Base-by-base conservation (phyloP, 2,888 invertebrate genomes). In the Thecophora atra region DNA sequence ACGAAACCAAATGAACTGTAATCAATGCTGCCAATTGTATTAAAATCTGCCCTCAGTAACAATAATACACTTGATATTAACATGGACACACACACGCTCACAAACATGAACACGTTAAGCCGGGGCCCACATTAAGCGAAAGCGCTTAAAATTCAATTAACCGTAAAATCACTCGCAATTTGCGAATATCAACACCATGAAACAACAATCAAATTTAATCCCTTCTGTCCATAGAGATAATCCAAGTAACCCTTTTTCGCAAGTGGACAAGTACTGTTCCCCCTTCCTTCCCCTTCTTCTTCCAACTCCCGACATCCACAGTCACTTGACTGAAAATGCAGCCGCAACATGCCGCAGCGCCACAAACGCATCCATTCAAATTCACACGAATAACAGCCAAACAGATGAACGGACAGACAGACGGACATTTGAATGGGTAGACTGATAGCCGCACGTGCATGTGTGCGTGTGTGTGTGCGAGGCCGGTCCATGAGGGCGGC, bases 81-180 rank as follows among this genome's bases (percentile, higher is more conserved):
- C 17, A 30, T 47, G 13, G 8, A 1, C 64, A 44, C 24, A 5
- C 26, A 17, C 11, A 65, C 3, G 17, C 13, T 13, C n/a, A n/a
- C 28, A 65, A 6, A 24, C 44, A n/a, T 15, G 21, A 19, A 15
- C 24, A 44, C 44, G 6, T 7, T 7, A 42, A 24, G 2, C 64
- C 64, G 42, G 24, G n/a, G 44, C 69, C 52, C 63, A 71, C 77
- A 76, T 81, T 82, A 82, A 82, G 80, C 78, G 81, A 81, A 80
- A 81, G 81, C 83, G 83, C 82, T 84, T 84, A 83, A 83, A 84
- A 84, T 84, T 84, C 84, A 84, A 84, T 84, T 84, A 84, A 84
- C 82, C 84, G 82, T 80, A 84, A 84, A 84, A 84, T 84, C 84
- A 84, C 84, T 83, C 78, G 81, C 81, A 82, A 82, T 79, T 80